Evolutionary conservation across 2,113 vertebrate genomes (phyloP), one percentile per base, ranked within the genome.

Genomic region (Murina feae): DNA sequence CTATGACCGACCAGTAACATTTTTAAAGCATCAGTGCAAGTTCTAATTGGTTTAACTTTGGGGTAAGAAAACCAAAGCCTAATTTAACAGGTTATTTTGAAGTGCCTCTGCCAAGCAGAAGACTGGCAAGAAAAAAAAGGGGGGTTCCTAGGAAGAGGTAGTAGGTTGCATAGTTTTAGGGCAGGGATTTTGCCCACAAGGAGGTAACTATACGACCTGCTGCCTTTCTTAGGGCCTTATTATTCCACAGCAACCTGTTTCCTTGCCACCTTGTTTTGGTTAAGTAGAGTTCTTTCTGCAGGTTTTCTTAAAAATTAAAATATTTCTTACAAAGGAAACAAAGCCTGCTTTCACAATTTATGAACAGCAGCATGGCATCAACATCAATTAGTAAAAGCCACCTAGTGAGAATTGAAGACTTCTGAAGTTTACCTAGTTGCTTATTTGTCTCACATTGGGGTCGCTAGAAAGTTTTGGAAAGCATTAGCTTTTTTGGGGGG

Each of bases 91-190:
- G 66, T 60, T 93, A 69, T 86, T 95, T 72, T 89, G 78, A 91
- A 95, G 91, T 96, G 60, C 97, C 93, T 89, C 97, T 96, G 93
- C 96, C 95, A 86, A 89, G 63, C 88, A 86, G 98, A 98, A 98
- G 98, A 98, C 96, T 95, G 81, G 81, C 97, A 93, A 72, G 96
- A 79, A 97, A 98, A 95, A 93, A 4, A 60, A 97, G 98, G 98
- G 98, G 98, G 98, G 98, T 97, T 98, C 98, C 98, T 99, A 98
- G 98, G 98, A 98, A 98, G 98, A 98, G 98, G 98, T 98, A 98
- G 98, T 98, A 98, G 98, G 98, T 99, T 99, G 98, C 98, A 98
- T 98, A 99, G 98, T 98, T 98, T 98, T 98, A 98, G 98, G 98
- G 98, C 98, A 98, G 98, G 97, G 98, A 98, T 99, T 98, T 99